A percentile compares a stretch with the other conserved stretches of the same genome.
Conservation (phyloP, 1,140 invertebrate species). For the Palaemon carinicauda region DNA sequence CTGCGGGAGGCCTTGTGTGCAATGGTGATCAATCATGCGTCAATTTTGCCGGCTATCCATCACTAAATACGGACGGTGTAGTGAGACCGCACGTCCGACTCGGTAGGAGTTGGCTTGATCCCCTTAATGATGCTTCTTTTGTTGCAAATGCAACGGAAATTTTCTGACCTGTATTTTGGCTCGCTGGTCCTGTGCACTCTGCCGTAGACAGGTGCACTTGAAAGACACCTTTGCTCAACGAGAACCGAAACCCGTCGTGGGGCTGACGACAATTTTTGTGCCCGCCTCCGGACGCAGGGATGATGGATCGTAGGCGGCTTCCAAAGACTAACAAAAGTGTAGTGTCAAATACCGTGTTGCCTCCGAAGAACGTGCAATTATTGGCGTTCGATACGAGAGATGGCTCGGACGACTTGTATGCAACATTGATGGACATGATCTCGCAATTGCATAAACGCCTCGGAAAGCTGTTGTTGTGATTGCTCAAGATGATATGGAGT, state of each 20-base stretch:
- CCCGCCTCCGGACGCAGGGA: not conserved
- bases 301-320: conserved; percentile 42
- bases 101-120: not conserved
- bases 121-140: not conserved
- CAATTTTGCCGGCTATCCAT: conserved; percentile 50
- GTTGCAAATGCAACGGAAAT: not conserved
- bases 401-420: not conserved
- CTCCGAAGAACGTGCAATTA: conserved; percentile 38
- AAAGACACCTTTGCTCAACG: not conserved
- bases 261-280: not conserved
- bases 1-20: conserved; percentile 6
- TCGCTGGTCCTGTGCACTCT: too few species aligned
- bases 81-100: conserved; percentile 10
- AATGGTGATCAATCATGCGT: conserved; percentile 51
- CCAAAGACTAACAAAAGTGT: conserved; percentile 41
- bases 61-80: conserved; percentile 31
- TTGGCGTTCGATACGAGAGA: conserved; percentile 31
- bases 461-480: too few species aligned
- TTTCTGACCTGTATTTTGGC: not conserved
- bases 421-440: not conserved
- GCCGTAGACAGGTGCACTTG: not conserved
- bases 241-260: not conserved
- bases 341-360: conserved; percentile 47
- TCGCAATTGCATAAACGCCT: not conserved
- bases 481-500: too few species aligned